Evolutionary conservation across 1,140 invertebrate genomes (phyloP).

Genomic region (Himalopsyche phryganea): DNA sequence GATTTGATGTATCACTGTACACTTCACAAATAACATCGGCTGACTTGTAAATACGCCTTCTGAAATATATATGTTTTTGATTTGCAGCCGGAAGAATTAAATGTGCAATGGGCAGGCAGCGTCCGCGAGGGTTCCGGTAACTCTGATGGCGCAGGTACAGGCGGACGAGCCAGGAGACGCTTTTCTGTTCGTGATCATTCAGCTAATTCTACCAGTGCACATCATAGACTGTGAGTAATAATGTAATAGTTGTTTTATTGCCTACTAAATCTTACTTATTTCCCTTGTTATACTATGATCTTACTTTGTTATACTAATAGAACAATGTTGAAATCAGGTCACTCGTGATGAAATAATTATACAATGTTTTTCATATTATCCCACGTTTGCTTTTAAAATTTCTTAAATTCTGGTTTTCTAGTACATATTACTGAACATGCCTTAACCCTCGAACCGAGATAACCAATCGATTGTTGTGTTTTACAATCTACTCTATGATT

Average conservation of each 20-base stretch:
- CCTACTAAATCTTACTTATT: background rate
- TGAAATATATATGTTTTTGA: background rate
- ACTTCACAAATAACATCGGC: no score
- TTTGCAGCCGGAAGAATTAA: constrained; percentile 28
- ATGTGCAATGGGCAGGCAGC: constrained; percentile 23
- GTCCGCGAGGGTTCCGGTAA: constrained; percentile 17
- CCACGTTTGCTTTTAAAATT: no score
- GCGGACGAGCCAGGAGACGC: constrained; percentile 62
- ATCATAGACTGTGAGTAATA: constrained; percentile 50
- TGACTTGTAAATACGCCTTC: no score
- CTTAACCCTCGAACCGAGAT: no score
- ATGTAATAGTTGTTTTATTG: no score
- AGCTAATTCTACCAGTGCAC: constrained; percentile 41
- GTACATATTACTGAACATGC: no score
- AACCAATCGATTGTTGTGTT: no score
- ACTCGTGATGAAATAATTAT: background rate
- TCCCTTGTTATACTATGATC: background rate
- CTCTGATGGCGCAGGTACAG: constrained; percentile 39
- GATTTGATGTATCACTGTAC: no score
- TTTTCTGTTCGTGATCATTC: constrained; percentile 81
- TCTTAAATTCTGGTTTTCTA: no score
- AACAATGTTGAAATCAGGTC: background rate
- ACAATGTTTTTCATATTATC: no score
- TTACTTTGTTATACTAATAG: background rate
- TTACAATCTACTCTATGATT: no score